Percentiles rank a stretch among this genome's conserved stretches.
Conservation (phyloP, 2,888 invertebrate genomes). For the Amiota minor region DNA sequence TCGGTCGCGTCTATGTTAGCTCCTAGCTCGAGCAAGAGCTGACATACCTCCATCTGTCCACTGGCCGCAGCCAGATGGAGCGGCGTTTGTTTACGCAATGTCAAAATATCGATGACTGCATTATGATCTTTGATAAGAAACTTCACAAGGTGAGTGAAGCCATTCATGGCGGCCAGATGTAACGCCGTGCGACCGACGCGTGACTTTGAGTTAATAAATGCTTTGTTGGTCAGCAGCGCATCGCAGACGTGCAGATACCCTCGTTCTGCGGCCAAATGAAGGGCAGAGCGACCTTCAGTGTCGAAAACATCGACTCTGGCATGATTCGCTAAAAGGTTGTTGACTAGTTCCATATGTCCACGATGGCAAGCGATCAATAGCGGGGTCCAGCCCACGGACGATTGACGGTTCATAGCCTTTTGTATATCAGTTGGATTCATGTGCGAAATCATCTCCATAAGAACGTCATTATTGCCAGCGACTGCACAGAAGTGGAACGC, state of each 20-base stretch:
- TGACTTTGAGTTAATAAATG: conserved; percentile 99
- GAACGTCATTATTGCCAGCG: conserved; percentile 95
- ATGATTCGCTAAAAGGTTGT: conserved; percentile 90
- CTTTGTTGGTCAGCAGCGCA: conserved; percentile 93
- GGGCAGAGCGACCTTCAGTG: conserved; percentile 93
- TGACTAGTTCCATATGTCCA: conserved; percentile 95
- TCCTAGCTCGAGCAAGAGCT: conserved; percentile 90
- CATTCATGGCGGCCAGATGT: conserved; percentile 97
- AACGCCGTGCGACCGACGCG: conserved; percentile 96
- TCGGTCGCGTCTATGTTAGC: conserved; percentile 97
- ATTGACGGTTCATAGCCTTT: conserved; percentile 94
- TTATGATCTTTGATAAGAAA: conserved; percentile 96
- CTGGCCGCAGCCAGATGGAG: conserved; percentile 96
- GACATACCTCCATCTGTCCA: conserved; percentile 97
- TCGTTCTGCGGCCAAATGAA: conserved; percentile 95
- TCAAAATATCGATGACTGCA: conserved; percentile 95
- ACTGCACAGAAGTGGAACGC: conserved; percentile 96
- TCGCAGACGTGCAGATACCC: conserved; percentile 93
- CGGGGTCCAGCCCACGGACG: conserved; percentile 97
- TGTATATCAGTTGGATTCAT: conserved; percentile 93
- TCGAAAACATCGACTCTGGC: conserved; percentile 99
- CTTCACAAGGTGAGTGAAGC: conserved; percentile 91
- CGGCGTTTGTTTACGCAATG: conserved; percentile 96
- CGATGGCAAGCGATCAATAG: conserved; percentile 95
- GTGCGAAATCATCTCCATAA: conserved; percentile 93